Evolutionary conservation across 2,113 vertebrate genomes (phyloP), one percentile per base, ranked within the genome.

Genomic region (Rhegmatorhina hoffmannsi): DNA sequence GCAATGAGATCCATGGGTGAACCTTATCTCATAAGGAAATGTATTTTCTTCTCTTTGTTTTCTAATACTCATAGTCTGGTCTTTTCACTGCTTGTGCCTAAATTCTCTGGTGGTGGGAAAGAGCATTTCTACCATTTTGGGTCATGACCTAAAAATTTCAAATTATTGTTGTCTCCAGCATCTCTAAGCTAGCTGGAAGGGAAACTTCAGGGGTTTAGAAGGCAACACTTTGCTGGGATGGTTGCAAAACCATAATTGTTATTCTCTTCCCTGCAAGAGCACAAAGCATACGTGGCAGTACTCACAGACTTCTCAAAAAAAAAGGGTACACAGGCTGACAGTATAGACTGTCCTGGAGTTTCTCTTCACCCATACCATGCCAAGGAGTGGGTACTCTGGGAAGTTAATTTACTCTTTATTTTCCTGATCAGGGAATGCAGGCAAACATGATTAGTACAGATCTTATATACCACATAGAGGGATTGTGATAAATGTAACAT

Each of bases 71-170:
- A 50, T 17, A 38, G 12, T 38, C 52, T 66, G 31, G 8, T 75
- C 19, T 69, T 74, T 70, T 85, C 21, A 18, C 34, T 3, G 2
- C 9, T 40, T 70, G 13, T 72, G 34, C 52, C 33, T 56, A 44
- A 62, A 28, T 72, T 79, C 40, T 52, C 64, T 81, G 29, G 26
- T 76, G 36, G 46, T 0, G 3, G 62, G 43, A 92, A 70, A 40
- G 10, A 49, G n/a, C 31, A 29, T 75, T 86, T 53, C 47, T 87
- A 34, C 28, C 19, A 13, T 60, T 64, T 90, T 62, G 88, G 64
- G 58, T 83, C 84, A 95, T 95, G 72, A 96, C 84, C 34, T 69
- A 91, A 95, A 93, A 86, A 28, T 73, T 17, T 33, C 47, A 82
- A 75, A 29, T 34, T 36, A 50, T 70, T 81, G 78, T 94, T 96